Evolutionary conservation across 2,797 vertebrate genomes (phyloP), one percentile per base, ranked within the genome.

Genomic region (Agapornis canus): DNA sequence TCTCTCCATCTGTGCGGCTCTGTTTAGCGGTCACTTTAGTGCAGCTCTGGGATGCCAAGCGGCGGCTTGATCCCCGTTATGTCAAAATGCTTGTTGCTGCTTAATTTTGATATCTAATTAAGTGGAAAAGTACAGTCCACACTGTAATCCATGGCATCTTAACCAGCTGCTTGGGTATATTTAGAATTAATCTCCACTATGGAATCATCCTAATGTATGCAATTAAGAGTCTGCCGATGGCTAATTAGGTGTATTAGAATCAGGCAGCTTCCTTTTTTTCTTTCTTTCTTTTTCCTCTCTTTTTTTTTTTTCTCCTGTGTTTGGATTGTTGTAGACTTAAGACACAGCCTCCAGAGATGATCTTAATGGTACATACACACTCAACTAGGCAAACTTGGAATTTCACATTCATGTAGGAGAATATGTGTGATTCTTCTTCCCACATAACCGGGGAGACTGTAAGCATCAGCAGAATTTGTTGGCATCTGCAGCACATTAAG

Each of bases 151-250:
- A 97, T 97, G 98, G 98, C 98, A 98, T 99, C 98, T 98, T 98
- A 98, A 98, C 98, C 98, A 99, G 98, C 98, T 99, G 99, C 98
- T 99, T 98, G 98, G 98, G 99, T 99, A 99, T 99, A 99, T 99
- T 99, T 99, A 99, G 99, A 99, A 99, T 99, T 99, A 99, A 99
- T 99, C 99, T 99, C 98, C 99, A 98, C 98, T 99, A 99, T 99
- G 99, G 99, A 99, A 99, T 99, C 98, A 98, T 99, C 98, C 98
- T 99, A 99, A 99, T 99, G 99, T 99, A 99, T 99, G 99, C 99
- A 99, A 99, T 99, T 99, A 99, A 99, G 99, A 99, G 99, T 99
- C 98, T 99, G 99, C 98, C 98, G 98, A 99, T 99, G 99, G 99
- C 98, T 99, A 99, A 99, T 99, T 99, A 99, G 99, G 98, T 99